Percentiles rank a stretch among this genome's conserved stretches.
Evolutionary conservation across 2,888 invertebrate species (phyloP).

Genomic region (Augochlorella aurata): DNA sequence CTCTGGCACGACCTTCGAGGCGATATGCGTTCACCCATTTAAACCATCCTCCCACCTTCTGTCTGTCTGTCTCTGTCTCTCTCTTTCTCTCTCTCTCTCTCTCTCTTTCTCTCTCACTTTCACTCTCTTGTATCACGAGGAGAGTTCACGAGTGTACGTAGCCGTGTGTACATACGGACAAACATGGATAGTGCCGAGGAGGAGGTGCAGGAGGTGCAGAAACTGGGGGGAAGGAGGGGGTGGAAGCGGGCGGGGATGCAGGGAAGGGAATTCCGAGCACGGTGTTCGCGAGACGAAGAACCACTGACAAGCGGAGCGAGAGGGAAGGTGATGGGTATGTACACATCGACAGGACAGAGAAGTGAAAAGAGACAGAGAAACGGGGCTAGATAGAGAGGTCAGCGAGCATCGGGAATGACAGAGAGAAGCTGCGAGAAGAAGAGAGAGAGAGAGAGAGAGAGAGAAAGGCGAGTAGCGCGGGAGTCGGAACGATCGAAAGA

Average conservation of each 20-base stretch:
- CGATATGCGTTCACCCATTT: constrained; percentile 68
- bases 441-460: background rate
- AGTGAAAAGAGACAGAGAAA: constrained; percentile 23
- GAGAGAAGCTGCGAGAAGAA: background rate
- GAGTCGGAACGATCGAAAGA: constrained; percentile 11
- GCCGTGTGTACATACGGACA: constrained; percentile 16
- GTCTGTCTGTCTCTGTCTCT: constrained; percentile 10
- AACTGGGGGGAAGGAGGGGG: constrained; percentile 11
- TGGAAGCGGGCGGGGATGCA: background rate
- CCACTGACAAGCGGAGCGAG: background rate
- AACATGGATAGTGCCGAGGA: constrained; percentile 5
- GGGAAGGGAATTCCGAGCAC: constrained; percentile 49
- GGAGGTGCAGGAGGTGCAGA: constrained; percentile 22
- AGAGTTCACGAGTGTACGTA: constrained; percentile 10
- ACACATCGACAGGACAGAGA: constrained; percentile 11
- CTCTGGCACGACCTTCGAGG: constrained; percentile 70
- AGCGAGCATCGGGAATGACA: background rate
- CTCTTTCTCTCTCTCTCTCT: constrained; percentile 31
- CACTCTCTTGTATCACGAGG: constrained; percentile 54
- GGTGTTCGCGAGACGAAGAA: constrained; percentile 14
- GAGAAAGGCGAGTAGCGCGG: background rate
- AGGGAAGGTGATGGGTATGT: background rate
- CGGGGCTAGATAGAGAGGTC: constrained; percentile 19
- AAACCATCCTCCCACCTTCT: constrained; percentile 53
- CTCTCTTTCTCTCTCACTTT: constrained; percentile 48